Percentiles rank a stretch among this genome's conserved stretches.
Conservation (phyloP, 2,888 invertebrate genomes). For the Hanleya hanleyi region DNA sequence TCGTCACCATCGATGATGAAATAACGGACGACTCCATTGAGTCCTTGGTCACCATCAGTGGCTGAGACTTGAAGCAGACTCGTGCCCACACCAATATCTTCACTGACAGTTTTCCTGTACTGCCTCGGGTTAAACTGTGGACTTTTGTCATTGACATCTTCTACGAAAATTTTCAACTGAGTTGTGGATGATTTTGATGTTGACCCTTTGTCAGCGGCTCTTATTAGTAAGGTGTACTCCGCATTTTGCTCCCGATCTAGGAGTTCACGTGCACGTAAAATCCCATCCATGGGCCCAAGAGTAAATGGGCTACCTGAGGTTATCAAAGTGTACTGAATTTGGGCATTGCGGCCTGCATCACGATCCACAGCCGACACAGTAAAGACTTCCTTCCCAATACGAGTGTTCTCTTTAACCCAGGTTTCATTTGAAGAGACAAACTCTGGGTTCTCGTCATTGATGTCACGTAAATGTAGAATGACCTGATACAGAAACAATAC, state of each 20-base stretch:
- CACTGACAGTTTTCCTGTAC: constrained; percentile 85
- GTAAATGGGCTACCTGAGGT: constrained; percentile 80
- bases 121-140: constrained; percentile 79
- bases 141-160: constrained; percentile 62
- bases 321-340: constrained; percentile 80
- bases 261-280: constrained; percentile 87
- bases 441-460: constrained; percentile 93
- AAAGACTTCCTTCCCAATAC: constrained; percentile 87
- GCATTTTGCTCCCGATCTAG: constrained; percentile 80
- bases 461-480: constrained; percentile 85
- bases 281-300: constrained; percentile 89
- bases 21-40: constrained; percentile 93
- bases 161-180: constrained; percentile 45
- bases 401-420: constrained; percentile 78
- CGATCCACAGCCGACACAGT: constrained; percentile 88
- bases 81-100: constrained; percentile 94
- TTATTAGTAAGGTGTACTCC: constrained; percentile 57
- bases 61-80: constrained; percentile 84
- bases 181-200: constrained; percentile 45
- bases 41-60: constrained; percentile 82
- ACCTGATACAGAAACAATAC: too few species aligned
- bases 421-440: constrained; percentile 87
- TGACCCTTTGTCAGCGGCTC: constrained; percentile 59
- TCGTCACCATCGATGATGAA: constrained; percentile 90
- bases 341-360: constrained; percentile 85